Evolutionary conservation across 2,888 invertebrate genomes (phyloP), one percentile per base, ranked within the genome.

Genomic region (Lochmaea capreae): DNA sequence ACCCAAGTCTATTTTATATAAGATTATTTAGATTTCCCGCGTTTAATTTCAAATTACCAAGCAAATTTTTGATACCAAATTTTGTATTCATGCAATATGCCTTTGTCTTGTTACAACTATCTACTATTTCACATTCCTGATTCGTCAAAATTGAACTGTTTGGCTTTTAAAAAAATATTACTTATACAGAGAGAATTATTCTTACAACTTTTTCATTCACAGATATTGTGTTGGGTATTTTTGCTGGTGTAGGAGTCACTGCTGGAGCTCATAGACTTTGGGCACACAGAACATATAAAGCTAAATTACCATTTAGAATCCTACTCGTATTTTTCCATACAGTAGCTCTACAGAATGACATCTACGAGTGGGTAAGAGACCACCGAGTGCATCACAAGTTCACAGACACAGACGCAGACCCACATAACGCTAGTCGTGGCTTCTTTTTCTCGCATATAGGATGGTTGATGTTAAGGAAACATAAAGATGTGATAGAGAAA

Each of bases 401-500:
- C 87, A 93, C 94, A 12, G 95, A 95, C 81, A 96, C 95, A 0
- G 92, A 96, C 83, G 97, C 96, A 0, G 97, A 97, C 87, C 97
- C 97, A 0, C 96, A 97, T 85, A 97, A 97, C 83, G 92, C 95
- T 0, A 89, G 89, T 57, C 89, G 97, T 74, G 98, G 86, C 0
- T 97, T 98, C 89, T 97, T 98, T 89, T 98, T 97, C 88, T 93
- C 97, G 0, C 98, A 98, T 86, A 94, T 97, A 85, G 98, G 98
- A 22, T 98, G 98, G 98, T 88, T 98, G 78, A 89, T 97, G 89
- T 88, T 94, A 66, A 91, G 92, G 77, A 98, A 98, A 85, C 97
- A 97, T 85, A 94, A 93, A 57, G 95, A 96, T 76, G 96, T 98
- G n/a, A 92, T 92, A 79, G 89, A 87, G 52, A 96, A 95, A 85